These are phyloP conservation scores for Eueremaeus valkanovi DNA, from an alignment of 2,888 invertebrate genomes.

Conservation along the genomic window DNA sequence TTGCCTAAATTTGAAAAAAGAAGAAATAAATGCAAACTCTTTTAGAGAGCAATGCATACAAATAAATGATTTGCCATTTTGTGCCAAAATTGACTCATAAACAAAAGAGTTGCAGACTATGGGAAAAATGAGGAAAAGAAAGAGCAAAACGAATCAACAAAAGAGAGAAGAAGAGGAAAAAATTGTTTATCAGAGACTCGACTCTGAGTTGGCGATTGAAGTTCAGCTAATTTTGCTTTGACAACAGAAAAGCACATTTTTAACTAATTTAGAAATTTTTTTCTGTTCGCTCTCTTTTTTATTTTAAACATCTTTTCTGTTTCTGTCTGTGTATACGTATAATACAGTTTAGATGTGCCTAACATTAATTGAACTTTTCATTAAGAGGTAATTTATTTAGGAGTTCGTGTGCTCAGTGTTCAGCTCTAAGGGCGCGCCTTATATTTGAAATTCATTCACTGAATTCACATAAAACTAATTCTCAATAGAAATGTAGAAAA, in stretches of 20 bases:
- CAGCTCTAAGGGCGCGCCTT: conserved; percentile 17
- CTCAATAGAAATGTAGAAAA: conserved; percentile 4
- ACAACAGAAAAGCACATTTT: neutral
- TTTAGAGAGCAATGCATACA: neutral
- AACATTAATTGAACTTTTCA: conserved; percentile 33
- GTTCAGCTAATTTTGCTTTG: neutral
- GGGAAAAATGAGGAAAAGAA: neutral
- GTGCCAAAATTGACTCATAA: neutral
- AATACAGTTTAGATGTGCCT: too few relatives aligned
- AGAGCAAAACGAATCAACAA: neutral
- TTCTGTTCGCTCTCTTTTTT: neutral
- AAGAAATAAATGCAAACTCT: neutral
- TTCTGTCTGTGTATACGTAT: neutral
- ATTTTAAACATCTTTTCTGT: neutral
- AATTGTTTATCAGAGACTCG: too few relatives aligned
- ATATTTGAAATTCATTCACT: conserved; percentile 7
- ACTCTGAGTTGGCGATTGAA: neutral
- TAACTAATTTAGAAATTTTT: conserved; percentile 21
- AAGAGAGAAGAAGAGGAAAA: too few relatives aligned
- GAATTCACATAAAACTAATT: conserved; percentile 21
- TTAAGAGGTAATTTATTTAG: conserved; percentile 34
- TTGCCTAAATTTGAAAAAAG: neutral
- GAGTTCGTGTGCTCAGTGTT: conserved; percentile 21
- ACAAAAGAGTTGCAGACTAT: neutral
- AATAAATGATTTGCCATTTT: conserved; percentile 14